phyloP scores from a whole-genome alignment of 1,140 invertebrate genomes.

The Orchestia grillus region DNA sequence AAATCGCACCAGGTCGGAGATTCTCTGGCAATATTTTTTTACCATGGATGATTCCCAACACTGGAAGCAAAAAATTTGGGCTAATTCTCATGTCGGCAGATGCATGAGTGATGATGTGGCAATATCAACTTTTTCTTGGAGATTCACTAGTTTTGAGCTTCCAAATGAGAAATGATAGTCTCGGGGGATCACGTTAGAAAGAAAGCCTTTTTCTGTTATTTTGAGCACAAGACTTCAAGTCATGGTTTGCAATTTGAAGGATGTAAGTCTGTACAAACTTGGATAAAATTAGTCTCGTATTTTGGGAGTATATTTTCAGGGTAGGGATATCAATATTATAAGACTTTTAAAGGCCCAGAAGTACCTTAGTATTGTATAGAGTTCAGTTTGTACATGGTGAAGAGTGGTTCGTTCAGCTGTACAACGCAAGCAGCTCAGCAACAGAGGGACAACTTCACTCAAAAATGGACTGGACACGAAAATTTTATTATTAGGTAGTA shows the following conservation, averaged over 20 bases:
- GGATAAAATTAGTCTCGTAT: no score
- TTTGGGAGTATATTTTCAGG: no score
- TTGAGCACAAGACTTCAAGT: neutral
- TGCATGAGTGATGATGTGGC: neutral
- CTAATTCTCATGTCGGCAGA: neutral
- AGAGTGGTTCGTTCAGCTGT: no score
- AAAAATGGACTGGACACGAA: no score
- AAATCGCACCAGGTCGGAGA: neutral
- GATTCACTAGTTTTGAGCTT: neutral
- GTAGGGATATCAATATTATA: no score
- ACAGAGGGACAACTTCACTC: no score
- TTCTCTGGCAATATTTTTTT: neutral
- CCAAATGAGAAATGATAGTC: neutral
- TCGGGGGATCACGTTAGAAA: neutral
- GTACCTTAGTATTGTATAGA: no score
- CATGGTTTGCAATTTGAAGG: neutral
- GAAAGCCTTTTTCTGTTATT: neutral
- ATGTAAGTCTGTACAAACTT: neutral
- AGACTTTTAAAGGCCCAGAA: no score
- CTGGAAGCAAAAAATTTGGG: neutral
- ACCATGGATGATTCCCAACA: neutral
- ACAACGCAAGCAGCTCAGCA: no score
- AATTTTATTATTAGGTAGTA: no score
- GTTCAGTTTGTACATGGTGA: no score
- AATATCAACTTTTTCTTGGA: neutral